Evolutionary conservation across 2,888 invertebrate genomes (phyloP).

Genomic region (Andricus quercusramuli): DNA sequence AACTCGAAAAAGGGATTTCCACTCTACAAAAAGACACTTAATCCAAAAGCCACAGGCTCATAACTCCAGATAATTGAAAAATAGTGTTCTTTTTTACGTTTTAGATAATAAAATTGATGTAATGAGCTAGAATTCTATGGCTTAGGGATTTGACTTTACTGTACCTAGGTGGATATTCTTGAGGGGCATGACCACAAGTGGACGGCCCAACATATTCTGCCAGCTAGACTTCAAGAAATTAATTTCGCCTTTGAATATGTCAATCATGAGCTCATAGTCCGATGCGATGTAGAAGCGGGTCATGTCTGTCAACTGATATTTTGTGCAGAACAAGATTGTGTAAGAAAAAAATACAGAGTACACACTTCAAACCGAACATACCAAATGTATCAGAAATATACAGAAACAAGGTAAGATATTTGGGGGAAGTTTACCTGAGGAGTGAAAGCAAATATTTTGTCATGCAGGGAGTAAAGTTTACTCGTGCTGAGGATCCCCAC

Average conservation of each 20-base stretch:
- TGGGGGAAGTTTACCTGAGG: conserved; percentile 89
- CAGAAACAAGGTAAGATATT: not conserved
- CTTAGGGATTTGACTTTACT: conserved; percentile 60
- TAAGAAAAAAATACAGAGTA: conserved; percentile 41
- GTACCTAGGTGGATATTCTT: conserved; percentile 94
- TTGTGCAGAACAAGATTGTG: conserved; percentile 48
- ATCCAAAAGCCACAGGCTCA: conserved; percentile 56
- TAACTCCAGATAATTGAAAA: conserved; percentile 45
- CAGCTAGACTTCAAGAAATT: conserved; percentile 99
- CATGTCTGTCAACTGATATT: conserved; percentile 95
- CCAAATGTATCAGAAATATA: not conserved
- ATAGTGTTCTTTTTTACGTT: not conserved
- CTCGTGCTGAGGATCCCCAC: conserved; percentile 99
- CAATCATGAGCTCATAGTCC: conserved; percentile 98
- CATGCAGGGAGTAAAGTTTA: conserved; percentile 96
- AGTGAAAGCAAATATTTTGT: conserved; percentile 98
- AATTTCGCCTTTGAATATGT: conserved; percentile 97
- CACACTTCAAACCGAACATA: conserved; percentile 10
- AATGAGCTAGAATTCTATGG: conserved; percentile 44
- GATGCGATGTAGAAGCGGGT: conserved; percentile 98
- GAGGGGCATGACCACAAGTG: conserved; percentile 94
- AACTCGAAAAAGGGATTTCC: conserved; percentile 45
- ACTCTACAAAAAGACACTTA: conserved; percentile 44
- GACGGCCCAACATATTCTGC: conserved; percentile 98
- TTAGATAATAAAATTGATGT: not conserved